phyloP scores from a whole-genome alignment of 2,113 vertebrate species.

The Mesembrinibis cayennensis region DNA sequence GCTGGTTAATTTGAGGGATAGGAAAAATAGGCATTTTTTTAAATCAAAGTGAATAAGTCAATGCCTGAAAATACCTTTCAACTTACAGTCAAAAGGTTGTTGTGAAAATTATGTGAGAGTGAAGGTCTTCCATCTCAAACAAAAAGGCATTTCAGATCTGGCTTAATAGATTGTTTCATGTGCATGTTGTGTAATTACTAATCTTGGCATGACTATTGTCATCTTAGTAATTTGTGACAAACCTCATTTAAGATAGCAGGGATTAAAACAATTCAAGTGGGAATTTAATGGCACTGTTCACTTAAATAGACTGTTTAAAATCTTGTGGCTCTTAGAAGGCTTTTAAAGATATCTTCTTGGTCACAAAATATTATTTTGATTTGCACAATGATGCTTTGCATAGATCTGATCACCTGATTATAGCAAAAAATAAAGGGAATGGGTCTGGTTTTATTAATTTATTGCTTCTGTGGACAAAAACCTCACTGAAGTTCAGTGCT shows the following conservation, averaged over 20 bases:
- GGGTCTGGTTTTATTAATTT: background rate
- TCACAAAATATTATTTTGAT: background rate
- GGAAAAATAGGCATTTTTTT: background rate
- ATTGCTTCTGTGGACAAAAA: background rate
- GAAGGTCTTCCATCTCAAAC: background rate
- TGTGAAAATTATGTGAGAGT: background rate
- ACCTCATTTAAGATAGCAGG: background rate
- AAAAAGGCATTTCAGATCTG: background rate
- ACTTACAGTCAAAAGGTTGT: background rate
- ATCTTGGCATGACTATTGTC: accelerated
- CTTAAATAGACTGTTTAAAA: background rate
- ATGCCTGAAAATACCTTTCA: background rate
- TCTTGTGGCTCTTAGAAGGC: background rate
- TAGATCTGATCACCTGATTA: background rate
- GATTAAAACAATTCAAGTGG: background rate
- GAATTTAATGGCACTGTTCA: background rate
- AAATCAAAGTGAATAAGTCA: background rate
- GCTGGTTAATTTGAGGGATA: background rate
- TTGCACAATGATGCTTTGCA: background rate
- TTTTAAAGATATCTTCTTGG: background rate
- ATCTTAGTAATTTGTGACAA: background rate
- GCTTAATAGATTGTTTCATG: background rate
- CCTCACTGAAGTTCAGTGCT: background rate
- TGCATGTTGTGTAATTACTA: background rate
- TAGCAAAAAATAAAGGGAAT: background rate